Evolutionary conservation across 2,113 vertebrate genomes (phyloP), one percentile per base, ranked within the genome.

Genomic region (Rana temporaria): DNA sequence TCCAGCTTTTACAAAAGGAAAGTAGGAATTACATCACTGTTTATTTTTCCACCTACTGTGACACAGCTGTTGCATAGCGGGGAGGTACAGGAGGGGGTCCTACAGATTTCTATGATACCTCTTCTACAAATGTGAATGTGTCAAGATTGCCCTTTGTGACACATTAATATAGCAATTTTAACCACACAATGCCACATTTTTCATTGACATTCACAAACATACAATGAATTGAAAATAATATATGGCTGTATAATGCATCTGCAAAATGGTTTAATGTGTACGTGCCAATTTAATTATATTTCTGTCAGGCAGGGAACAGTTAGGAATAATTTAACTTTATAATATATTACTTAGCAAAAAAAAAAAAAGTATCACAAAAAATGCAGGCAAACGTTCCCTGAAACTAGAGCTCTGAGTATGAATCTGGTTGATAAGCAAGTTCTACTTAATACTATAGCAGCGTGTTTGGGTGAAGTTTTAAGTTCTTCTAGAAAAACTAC

Each of bases 231-330:
- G 7, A 72, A 22, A 70, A 70, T 75, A 82, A 75, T 75, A 82
- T 67, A 67, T 57, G 71, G 62, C 62, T 75, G 72, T 74, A 75
- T 67, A 75, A 59, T 59, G 20, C 62, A 67, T 75, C 20, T 71
- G 48, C 19, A 74, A 74, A 83, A 30, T 2, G 32, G 68, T 68
- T 60, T 67, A 83, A 68, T 76, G 53, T 55, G 32, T 76, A 68
- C 32, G 64, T 52, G 72, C 53, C 81, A 83, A 38, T 83, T 67
- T 76, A 83, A 83, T 83, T 83, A 83, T 83, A 83, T 83, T 76
- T 67, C 81, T 83, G 81, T 60, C 81, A 60, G 30, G 17, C 19
- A 24, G 18, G 63, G 30, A 24, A 67, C 8, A n/a, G 30, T 62
- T 30, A 57, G 19, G 30, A 82, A 74, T 74, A 74, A 66, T 63